phyloP scores from a whole-genome alignment of 2,797 vertebrate genomes.

The Anguilla anguilla region DNA sequence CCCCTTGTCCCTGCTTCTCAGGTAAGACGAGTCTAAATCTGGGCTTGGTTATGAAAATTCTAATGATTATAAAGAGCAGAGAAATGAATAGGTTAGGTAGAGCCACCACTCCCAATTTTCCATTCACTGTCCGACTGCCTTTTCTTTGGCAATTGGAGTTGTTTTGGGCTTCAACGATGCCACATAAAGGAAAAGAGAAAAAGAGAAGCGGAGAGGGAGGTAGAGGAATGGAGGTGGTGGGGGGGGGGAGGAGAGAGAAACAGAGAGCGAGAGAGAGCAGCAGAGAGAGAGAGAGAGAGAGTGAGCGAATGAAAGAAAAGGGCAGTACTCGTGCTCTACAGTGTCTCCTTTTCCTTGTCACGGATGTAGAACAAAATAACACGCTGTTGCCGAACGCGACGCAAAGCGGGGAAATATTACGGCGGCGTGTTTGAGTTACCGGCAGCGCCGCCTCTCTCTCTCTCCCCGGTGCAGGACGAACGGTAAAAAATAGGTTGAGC shows the following conservation, averaged over 20 bases:
- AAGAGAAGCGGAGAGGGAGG: neutral
- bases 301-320: neutral
- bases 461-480: neutral
- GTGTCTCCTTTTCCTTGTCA: neutral
- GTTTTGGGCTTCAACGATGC: neutral
- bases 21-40: constrained; percentile 72
- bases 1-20: constrained; percentile 57
- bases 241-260: neutral
- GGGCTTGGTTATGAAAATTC: constrained; percentile 56
- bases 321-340: neutral
- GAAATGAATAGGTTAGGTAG: neutral
- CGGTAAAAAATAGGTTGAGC: neutral
- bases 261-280: neutral
- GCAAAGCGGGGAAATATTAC: neutral
- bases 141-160: neutral
- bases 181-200: neutral
- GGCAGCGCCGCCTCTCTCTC: neutral
- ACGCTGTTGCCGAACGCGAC: neutral
- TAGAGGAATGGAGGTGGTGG: neutral
- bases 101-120: neutral
- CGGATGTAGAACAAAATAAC: neutral
- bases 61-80: neutral
- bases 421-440: neutral
- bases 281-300: neutral
- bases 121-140: neutral